Evolutionary conservation across 2,113 vertebrate genomes (phyloP).

Genomic region (Nyctereutes procyonoides): DNA sequence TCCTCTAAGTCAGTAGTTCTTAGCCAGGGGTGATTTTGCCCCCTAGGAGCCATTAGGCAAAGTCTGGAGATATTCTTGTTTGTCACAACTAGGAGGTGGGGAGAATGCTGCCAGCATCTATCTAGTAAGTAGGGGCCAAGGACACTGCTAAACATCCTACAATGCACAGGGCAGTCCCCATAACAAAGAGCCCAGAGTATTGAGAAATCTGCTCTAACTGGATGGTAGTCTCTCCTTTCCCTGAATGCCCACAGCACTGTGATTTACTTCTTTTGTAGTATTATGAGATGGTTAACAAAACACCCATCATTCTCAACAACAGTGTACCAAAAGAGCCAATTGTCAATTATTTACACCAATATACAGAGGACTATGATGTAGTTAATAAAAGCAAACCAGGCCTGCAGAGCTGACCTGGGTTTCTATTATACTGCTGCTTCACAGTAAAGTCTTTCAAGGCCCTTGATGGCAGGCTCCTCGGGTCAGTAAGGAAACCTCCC

Average conservation of each 20-base stretch:
- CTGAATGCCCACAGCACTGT: background rate
- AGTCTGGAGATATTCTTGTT: conserved; percentile 1
- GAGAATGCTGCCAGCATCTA: background rate
- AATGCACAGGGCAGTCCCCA: background rate
- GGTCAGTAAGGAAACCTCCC: conserved; percentile 16
- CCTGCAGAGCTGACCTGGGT: background rate
- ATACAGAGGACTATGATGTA: background rate
- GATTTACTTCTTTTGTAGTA: conserved; percentile 35
- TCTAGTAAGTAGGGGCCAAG: background rate
- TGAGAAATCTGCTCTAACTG: background rate
- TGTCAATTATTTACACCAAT: conserved; percentile 9
- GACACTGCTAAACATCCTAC: background rate
- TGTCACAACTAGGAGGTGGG: background rate
- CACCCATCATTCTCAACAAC: conserved; percentile 28
- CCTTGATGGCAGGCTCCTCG: background rate
- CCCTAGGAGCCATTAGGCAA: background rate
- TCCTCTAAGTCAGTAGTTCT: background rate
- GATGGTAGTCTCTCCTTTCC: background rate
- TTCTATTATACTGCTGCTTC: background rate
- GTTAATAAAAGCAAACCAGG: conserved; percentile 1
- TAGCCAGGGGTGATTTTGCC: background rate
- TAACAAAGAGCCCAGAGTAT: background rate
- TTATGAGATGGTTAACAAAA: conserved; percentile 56
- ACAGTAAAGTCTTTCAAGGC: background rate
- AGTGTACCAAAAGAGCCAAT: background rate